Evolutionary conservation across 1,140 invertebrate species (phyloP).

Genomic region (Nasonia giraulti): DNA sequence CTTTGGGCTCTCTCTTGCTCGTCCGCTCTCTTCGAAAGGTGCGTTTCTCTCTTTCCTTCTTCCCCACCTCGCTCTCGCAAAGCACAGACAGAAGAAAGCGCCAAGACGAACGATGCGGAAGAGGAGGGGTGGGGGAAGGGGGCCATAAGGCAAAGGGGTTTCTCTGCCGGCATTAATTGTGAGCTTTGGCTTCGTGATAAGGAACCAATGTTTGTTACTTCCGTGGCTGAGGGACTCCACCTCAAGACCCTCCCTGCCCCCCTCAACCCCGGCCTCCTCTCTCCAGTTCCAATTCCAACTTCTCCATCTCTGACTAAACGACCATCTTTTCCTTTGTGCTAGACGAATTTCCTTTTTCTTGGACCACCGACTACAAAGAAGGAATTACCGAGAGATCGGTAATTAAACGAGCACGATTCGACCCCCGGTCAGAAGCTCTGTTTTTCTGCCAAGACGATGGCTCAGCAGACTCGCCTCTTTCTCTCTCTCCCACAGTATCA

Average conservation of each 20-base stretch:
- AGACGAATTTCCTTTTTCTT: constrained; percentile 53
- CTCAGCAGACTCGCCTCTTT: background rate
- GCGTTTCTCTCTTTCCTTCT: background rate
- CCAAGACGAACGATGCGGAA: constrained; percentile 37
- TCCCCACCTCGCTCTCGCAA: constrained; percentile 53
- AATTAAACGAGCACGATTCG: constrained; percentile 54
- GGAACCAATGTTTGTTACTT: constrained; percentile 70
- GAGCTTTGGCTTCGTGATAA: constrained; percentile 63
- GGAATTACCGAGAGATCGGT: constrained; percentile 64
- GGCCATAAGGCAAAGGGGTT: constrained; percentile 66
- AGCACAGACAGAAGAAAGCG: constrained; percentile 59
- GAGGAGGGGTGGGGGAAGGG: constrained; percentile 23
- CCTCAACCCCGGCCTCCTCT: background rate
- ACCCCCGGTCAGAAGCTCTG: constrained; percentile 22
- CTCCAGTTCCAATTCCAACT: background rate
- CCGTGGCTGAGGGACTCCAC: constrained; percentile 54
- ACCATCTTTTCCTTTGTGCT: constrained; percentile 56
- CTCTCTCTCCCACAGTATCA: background rate
- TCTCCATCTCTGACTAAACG: constrained; percentile 49
- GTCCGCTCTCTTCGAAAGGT: constrained; percentile 26
- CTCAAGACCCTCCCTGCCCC: background rate
- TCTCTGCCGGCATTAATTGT: constrained; percentile 67
- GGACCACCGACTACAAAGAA: constrained; percentile 61
- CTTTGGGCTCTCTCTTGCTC: constrained; percentile 44
- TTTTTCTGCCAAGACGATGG: constrained; percentile 35